These are phyloP conservation scores for Cetonia aurata DNA, from an alignment of 2,888 invertebrate genomes.

Conservation along the genomic window DNA sequence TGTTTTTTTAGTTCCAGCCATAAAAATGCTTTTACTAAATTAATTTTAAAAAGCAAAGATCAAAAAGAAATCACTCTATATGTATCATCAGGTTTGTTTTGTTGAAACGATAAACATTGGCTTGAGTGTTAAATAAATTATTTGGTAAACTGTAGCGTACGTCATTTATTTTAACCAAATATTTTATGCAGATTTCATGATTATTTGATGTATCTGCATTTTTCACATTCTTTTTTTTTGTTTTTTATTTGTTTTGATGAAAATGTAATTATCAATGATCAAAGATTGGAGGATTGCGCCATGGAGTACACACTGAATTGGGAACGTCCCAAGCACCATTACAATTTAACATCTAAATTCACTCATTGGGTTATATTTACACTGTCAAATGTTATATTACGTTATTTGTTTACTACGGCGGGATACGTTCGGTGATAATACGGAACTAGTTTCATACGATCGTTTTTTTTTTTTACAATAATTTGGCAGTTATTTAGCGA, in stretches of 20 bases:
- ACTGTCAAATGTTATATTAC: slow-evolving; percentile 16
- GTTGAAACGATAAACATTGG: too few relatives aligned
- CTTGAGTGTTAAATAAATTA: neutral
- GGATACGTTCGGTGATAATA: slow-evolving; percentile 15
- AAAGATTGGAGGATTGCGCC: slow-evolving; percentile 27
- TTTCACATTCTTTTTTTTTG: slow-evolving; percentile 16
- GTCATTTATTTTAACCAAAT: slow-evolving; percentile 5
- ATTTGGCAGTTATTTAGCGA: slow-evolving; percentile 57
- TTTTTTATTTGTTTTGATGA: slow-evolving; percentile 23
- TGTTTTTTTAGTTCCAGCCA: too few relatives aligned
- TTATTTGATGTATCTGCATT: slow-evolving; percentile 22
- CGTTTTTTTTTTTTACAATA: slow-evolving; percentile 44
- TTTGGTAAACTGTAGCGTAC: slow-evolving; percentile 26
- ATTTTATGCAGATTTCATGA: neutral
- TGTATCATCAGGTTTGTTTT: too few relatives aligned
- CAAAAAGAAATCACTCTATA: too few relatives aligned
- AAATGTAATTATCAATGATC: slow-evolving; percentile 27
- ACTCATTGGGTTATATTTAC: slow-evolving; percentile 43
- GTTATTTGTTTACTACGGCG: slow-evolving; percentile 3
- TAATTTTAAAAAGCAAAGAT: too few relatives aligned
- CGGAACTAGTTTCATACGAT: slow-evolving; percentile 45
- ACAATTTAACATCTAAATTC: slow-evolving; percentile 43
- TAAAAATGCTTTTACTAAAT: too few relatives aligned
- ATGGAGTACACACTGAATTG: slow-evolving; percentile 36
- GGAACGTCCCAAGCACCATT: slow-evolving; percentile 42